phyloP scores from a whole-genome alignment of 2,113 vertebrate genomes.

The Rhea pennata region DNA sequence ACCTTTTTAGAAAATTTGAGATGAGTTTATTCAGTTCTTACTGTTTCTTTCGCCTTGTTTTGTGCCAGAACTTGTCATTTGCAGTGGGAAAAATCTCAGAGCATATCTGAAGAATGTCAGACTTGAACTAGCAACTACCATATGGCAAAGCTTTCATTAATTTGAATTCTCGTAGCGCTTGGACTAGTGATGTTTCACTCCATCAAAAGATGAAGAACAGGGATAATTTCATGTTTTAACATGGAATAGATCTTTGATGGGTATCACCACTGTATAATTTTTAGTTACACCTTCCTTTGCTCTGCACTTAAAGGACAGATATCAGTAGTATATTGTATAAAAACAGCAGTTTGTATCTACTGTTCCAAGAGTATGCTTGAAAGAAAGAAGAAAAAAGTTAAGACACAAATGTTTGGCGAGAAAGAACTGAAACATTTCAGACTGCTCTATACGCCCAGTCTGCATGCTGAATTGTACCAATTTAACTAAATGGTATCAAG shows the following conservation, averaged over 20 bases:
- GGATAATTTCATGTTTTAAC: not conserved
- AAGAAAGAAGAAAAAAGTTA: not conserved
- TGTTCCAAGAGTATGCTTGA: not conserved
- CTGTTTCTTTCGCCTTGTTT: not conserved
- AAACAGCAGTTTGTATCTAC: not conserved
- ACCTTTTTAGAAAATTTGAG: not conserved
- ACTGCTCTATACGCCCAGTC: not conserved
- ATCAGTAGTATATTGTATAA: not conserved
- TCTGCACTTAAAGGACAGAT: not conserved
- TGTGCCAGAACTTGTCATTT: not conserved
- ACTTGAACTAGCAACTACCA: not conserved
- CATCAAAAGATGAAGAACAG: not conserved
- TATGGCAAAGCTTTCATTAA: not conserved
- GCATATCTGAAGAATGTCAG: not conserved
- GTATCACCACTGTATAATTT: not conserved
- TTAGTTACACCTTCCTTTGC: not conserved
- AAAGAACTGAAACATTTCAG: not conserved
- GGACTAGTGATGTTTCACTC: not conserved
- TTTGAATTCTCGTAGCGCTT: not conserved
- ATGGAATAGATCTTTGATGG: not conserved
- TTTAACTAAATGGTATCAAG: not conserved
- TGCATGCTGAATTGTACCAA: not conserved
- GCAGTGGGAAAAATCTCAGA: not conserved
- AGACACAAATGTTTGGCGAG: not conserved
- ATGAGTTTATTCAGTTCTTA: not conserved